phyloP scores from a whole-genome alignment of 2,113 vertebrate genomes.

The Zosterops lateralis region DNA sequence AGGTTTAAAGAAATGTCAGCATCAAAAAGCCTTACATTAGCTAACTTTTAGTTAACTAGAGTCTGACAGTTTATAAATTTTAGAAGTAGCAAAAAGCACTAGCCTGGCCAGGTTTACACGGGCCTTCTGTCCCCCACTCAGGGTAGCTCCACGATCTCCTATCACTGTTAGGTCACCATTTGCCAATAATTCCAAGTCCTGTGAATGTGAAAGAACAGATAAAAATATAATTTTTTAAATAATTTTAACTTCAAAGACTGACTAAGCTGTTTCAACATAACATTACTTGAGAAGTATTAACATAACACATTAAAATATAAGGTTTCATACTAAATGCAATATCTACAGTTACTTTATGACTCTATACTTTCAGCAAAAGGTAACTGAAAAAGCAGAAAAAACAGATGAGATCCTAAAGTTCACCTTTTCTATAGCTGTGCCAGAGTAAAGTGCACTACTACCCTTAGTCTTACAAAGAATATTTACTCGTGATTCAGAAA shows the following conservation, averaged over 20 bases:
- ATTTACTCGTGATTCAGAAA: background rate
- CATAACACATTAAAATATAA: background rate
- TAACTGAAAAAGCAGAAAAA: background rate
- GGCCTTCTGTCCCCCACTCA: constrained; percentile 95
- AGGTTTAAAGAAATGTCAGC: background rate
- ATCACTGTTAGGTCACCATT: constrained; percentile 88
- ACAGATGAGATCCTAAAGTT: background rate
- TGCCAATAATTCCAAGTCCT: constrained; percentile 89
- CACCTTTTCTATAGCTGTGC: background rate
- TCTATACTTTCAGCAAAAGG: background rate
- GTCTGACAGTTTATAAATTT: background rate
- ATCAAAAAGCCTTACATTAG: too few species aligned
- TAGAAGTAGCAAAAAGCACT: background rate
- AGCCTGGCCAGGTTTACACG: constrained; percentile 91
- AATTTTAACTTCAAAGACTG: background rate
- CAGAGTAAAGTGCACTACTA: background rate
- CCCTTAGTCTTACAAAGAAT: background rate
- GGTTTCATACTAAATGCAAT: background rate
- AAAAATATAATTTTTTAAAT: background rate
- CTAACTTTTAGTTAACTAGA: background rate
- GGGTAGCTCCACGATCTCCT: constrained; percentile 89
- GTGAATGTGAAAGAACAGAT: background rate
- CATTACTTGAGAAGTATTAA: background rate
- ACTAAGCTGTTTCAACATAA: background rate
- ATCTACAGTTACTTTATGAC: background rate